These are phyloP conservation scores for Erynnis tages DNA, from an alignment of 2,888 invertebrate species.

Conservation along the genomic window DNA sequence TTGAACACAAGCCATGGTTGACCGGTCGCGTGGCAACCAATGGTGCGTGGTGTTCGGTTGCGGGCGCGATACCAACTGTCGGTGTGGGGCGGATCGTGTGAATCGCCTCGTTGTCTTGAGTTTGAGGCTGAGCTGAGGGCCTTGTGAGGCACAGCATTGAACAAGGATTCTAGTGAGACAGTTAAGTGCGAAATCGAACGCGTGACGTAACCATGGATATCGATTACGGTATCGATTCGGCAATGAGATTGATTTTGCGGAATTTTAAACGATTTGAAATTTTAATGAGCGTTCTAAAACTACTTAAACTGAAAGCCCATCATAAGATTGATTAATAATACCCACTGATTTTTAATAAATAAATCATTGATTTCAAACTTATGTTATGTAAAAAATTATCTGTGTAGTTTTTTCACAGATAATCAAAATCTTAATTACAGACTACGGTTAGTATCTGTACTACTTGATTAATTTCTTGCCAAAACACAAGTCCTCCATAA, in stretches of 20 bases:
- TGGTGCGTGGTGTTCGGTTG: slow-evolving; percentile 69
- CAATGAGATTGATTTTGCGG: neutral
- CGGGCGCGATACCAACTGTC: slow-evolving; percentile 67
- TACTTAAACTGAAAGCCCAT: no score
- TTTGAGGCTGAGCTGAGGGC: slow-evolving; percentile 20
- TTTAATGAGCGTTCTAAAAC: no score
- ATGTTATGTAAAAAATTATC: no score
- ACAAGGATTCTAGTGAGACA: slow-evolving; percentile 21
- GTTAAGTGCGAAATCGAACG: neutral
- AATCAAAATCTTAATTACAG: no score
- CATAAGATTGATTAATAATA: no score
- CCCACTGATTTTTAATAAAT: no score
- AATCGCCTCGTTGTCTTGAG: slow-evolving; percentile 54
- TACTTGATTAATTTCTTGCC: no score
- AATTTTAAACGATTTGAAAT: no score
- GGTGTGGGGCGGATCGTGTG: slow-evolving; percentile 60
- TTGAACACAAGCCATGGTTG: slow-evolving; percentile 62
- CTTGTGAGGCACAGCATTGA: slow-evolving; percentile 14
- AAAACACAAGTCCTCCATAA: no score
- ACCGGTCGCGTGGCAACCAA: slow-evolving; percentile 43
- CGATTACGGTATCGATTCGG: neutral
- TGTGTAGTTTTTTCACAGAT: no score
- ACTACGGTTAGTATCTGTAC: no score
- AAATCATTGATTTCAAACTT: no score
- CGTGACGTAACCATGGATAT: slow-evolving; percentile 8